phyloP scores from a whole-genome alignment of 2,797 vertebrate species.

The Argya squamiceps region DNA sequence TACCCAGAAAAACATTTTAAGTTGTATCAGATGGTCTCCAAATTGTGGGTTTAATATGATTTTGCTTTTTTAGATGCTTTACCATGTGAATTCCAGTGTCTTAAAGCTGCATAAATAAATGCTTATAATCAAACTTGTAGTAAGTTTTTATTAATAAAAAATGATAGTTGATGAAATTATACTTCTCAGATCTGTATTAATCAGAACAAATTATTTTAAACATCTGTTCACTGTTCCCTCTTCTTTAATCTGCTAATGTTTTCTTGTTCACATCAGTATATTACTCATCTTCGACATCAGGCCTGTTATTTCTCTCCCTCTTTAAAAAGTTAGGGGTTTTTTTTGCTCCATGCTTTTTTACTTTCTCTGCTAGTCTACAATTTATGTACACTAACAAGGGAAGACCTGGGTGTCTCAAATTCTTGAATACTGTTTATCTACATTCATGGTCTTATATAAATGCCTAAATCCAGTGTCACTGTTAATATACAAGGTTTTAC shows the following conservation, averaged over 20 bases:
- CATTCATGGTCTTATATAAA: background rate
- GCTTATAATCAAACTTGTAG: background rate
- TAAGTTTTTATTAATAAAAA: background rate
- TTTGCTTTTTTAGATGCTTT: background rate
- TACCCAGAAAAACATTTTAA: background rate
- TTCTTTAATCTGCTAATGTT: background rate
- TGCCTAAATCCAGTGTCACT: background rate
- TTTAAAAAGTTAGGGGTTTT: background rate
- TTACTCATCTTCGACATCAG: rapidly evolving
- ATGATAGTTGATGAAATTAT: background rate
- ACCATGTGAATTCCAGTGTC: background rate
- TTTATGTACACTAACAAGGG: background rate
- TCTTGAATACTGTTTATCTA: background rate
- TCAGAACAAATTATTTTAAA: background rate
- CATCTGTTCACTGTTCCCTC: background rate
- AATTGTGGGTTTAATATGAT: background rate
- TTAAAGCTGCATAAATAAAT: background rate
- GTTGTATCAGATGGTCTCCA: background rate
- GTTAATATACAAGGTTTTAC: background rate
- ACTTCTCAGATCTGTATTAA: background rate
- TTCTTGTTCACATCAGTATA: background rate
- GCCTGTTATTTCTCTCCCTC: background rate
- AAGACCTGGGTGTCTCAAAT: background rate
- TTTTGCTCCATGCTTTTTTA: background rate
- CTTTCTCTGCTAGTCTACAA: background rate